These are phyloP conservation scores for Sylvicola fuscatus DNA, from an alignment of 2,888 invertebrate species.

Conservation along the genomic window DNA sequence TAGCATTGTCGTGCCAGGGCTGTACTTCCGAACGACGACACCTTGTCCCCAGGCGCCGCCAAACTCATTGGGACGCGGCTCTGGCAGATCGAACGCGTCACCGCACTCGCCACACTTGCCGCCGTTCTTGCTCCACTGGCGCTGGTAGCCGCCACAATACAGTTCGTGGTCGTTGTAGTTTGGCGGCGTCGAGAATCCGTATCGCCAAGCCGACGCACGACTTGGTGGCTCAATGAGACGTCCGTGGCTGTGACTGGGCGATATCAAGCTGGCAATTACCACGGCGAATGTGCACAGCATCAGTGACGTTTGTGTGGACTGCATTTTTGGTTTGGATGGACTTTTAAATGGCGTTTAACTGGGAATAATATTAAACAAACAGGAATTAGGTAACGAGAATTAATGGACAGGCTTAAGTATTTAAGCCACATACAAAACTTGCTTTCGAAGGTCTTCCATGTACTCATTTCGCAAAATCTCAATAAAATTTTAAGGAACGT, in stretches of 20 bases:
- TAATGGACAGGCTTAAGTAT: too few species aligned
- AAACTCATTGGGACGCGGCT: constrained; percentile 57
- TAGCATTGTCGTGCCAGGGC: constrained; percentile 40
- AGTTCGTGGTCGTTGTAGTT: constrained; percentile 80
- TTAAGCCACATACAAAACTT: too few species aligned
- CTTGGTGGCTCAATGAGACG: constrained; percentile 58
- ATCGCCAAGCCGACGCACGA: constrained; percentile 72
- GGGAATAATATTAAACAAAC: too few species aligned
- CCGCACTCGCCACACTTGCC: constrained; percentile 79
- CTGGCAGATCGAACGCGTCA: constrained; percentile 54
- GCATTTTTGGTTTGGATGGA: too few species aligned
- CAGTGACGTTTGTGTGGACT: too few species aligned
- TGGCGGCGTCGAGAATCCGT: constrained; percentile 69
- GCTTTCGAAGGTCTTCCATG: too few species aligned
- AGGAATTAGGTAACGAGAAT: too few species aligned
- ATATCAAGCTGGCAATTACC: background rate
- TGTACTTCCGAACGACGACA: constrained; percentile 59
- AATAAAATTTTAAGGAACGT: too few species aligned
- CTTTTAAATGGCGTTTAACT: too few species aligned
- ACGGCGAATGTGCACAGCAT: background rate
- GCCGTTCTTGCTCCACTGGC: constrained; percentile 60
- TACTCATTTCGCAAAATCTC: too few species aligned
- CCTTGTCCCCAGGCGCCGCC: constrained; percentile 71
- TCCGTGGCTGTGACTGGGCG: constrained; percentile 16
- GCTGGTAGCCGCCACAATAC: constrained; percentile 70